Evolutionary conservation across 2,888 invertebrate genomes (phyloP).

Genomic region (Mystacides longicornis): DNA sequence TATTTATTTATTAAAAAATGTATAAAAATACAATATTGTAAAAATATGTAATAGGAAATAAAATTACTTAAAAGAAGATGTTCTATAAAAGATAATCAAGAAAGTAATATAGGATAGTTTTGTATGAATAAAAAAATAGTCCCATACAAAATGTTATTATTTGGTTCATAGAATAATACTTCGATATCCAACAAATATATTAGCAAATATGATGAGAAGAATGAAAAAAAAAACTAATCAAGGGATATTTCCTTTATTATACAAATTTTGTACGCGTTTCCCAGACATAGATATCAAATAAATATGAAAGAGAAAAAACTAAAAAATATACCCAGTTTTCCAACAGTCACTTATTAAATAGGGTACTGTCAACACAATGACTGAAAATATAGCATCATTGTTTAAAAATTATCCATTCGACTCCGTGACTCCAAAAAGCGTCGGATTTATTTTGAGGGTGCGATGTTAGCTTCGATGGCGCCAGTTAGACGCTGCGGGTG

Average conservation of each 20-base stretch:
- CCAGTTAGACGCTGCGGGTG: constrained; percentile 1
- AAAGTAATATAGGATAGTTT: too few species aligned
- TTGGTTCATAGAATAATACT: background rate
- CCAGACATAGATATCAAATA: background rate
- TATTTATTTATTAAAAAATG: too few species aligned
- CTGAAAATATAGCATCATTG: background rate
- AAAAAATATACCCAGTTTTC: background rate
- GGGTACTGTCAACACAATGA: background rate
- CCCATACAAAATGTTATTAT: too few species aligned
- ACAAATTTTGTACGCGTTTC: background rate
- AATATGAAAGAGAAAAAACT: background rate
- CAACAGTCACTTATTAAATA: background rate
- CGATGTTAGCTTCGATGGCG: constrained; percentile 2
- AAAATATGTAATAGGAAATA: too few species aligned
- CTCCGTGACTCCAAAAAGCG: constrained; percentile 1
- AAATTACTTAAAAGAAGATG: too few species aligned
- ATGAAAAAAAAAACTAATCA: constrained; percentile 1
- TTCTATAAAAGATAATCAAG: too few species aligned
- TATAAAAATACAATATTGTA: too few species aligned
- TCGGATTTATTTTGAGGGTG: constrained; percentile 1
- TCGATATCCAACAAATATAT: background rate
- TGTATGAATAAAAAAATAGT: background rate
- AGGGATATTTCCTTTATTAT: background rate
- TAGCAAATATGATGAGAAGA: background rate
- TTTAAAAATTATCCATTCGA: constrained; percentile 1